Conservation (phyloP, 2,113 vertebrate genomes). For the Toxostoma redivivum region DNA sequence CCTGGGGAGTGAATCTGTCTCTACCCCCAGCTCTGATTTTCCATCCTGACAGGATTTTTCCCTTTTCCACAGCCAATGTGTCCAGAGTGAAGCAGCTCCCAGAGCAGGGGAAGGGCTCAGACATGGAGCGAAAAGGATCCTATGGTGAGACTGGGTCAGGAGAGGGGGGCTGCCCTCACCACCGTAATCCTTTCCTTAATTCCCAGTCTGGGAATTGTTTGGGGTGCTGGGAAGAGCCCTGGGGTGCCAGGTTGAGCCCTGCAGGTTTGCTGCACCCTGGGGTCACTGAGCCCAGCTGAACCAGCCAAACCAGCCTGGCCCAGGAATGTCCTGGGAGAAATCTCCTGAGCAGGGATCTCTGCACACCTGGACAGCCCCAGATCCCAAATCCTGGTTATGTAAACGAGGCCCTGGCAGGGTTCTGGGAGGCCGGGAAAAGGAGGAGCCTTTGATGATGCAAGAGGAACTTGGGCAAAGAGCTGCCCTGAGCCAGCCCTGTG, state of each 20-base stretch:
- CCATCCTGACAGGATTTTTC: neutral
- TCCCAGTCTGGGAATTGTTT: neutral
- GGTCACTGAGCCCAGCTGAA: neutral
- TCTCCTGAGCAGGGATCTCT: neutral
- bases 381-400: neutral
- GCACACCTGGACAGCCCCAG: neutral
- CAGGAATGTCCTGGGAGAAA: neutral
- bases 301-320: neutral
- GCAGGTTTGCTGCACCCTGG: neutral
- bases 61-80: slow-evolving; percentile 3
- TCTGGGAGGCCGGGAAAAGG: neutral
- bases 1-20: too few relatives aligned
- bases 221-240: neutral
- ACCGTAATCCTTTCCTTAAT: too few relatives aligned
- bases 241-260: neutral
- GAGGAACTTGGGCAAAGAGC: neutral
- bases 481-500: accelerated
- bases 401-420: neutral
- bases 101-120: neutral
- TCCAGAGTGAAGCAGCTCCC: neutral
- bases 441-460: slow-evolving; percentile 27
- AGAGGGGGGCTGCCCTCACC: neutral
- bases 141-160: neutral
- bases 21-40: neutral
- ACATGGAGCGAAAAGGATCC: neutral